Base-by-base conservation (phyloP, 2,113 vertebrate genomes). In the Eolophus roseicapilla region DNA sequence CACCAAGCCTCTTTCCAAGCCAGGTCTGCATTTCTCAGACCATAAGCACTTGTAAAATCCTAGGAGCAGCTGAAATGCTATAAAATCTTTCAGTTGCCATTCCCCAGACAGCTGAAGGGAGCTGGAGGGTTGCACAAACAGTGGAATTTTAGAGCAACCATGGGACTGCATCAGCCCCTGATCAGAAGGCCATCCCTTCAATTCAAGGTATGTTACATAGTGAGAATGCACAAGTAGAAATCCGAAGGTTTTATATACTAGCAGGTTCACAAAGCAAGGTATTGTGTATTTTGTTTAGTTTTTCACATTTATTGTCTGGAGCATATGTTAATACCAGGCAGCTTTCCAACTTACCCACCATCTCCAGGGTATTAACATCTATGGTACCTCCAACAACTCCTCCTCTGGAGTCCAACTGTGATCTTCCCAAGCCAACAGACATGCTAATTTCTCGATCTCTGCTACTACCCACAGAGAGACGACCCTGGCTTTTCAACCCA, bases 331-430 rank as follows among this genome's bases (percentile, higher is more conserved):
- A 31, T 5, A 73, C 11, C n/a, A 80, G 31, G 21, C 50, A 82
- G 64, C 17, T 88, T 94, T 96, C 71, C 78, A 95, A 98, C 99
- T 98, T 98, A 99, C 99, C 99, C 94, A 99, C 99, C 99, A 99
- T 99, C 98, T 99, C 99, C 97, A 99, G 97, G 82, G 99, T 99
- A 95, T 99, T 99, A 74, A 99, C 99, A 86, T 99, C 99, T 75
- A 99, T 99, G 95, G 99, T 99, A 83, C 99, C 99, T 35, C 99
- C 99, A 97, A 99, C 99, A 82, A 99, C 99, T 25, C 99, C 99
- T 11, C 99, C 99, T 97, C 99, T 99, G 52, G 99, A 99, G 96
- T 99, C 99, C 52, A 99, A 92, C 96, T 99, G 99, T 90, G 99
- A 99, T 84, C 99, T 98, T 33, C 99, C 99, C 39, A 99, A 98